Evolutionary conservation across 2,888 invertebrate genomes (phyloP).

Genomic region (Euplexia lucipara): DNA sequence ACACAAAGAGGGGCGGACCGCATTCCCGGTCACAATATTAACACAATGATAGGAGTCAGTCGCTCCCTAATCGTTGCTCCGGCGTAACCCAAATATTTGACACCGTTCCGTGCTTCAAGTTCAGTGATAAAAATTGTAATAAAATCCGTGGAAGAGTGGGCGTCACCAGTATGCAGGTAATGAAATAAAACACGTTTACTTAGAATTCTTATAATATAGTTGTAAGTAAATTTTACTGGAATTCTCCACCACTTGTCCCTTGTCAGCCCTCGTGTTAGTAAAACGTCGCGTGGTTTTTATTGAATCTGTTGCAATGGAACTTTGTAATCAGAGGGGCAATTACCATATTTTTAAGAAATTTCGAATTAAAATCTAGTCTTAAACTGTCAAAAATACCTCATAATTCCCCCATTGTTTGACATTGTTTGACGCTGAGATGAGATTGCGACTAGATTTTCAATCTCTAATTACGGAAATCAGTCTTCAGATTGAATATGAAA

Average conservation of each 20-base stretch:
- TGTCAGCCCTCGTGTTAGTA: conserved; percentile 33
- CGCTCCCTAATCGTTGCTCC: conserved; percentile 75
- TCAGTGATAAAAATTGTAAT: conserved; percentile 35
- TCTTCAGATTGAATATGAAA: too few species aligned
- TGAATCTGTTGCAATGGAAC: conserved; percentile 58
- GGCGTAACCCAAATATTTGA: conserved; percentile 73
- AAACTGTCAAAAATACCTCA: too few species aligned
- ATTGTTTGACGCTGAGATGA: too few species aligned
- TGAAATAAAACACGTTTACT: neutral
- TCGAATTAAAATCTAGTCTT: too few species aligned
- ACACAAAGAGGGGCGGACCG: conserved; percentile 82
- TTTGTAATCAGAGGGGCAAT: conserved; percentile 54
- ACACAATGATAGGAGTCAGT: conserved; percentile 82
- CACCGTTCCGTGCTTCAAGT: conserved; percentile 33
- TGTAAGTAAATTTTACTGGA: too few species aligned
- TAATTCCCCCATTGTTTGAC: too few species aligned
- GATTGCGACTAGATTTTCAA: too few species aligned
- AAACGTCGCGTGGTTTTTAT: conserved; percentile 59
- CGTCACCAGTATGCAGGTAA: conserved; percentile 67
- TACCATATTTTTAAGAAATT: too few species aligned
- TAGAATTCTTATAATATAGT: too few species aligned
- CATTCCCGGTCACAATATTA: conserved; percentile 79
- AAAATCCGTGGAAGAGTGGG: conserved; percentile 37
- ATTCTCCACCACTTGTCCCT: conserved; percentile 38
- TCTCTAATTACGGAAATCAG: too few species aligned